Base-by-base conservation (phyloP, 2,113 vertebrate genomes). In the Haemorhous mexicanus region DNA sequence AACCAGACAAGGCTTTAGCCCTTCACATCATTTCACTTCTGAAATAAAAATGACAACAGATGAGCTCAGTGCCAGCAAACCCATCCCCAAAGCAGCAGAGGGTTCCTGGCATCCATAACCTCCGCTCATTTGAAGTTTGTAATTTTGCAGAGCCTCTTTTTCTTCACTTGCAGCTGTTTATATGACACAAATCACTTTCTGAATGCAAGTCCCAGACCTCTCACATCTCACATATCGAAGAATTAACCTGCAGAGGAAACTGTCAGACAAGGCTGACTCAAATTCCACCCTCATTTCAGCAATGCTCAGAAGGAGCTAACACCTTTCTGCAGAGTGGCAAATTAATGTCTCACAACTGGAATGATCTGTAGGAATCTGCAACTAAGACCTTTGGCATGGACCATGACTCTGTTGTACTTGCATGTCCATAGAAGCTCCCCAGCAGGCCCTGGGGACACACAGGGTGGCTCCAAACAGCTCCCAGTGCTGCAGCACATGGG, bases 201-300 rank as follows among this genome's bases (percentile, higher is more conserved):
- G 62, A 61, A 93, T 82, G 17, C 69, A 33, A 94, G 81, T 64
- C 87, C 78, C 92, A 89, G 84, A 67, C 52, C 90, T 96, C 92
- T 96, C 69, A 90, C 86, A 80, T 79, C 63, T 94, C 78, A 35
- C 2, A 2, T 28, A 49, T 17, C 0, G 10, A 90, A 78, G 86
- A 81, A 86, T 90, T 92, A 96, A 96, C 80, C 90, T 80, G 69
- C 52, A 83, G 72, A 92, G 64, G 50, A 83, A 95, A 64, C 76
- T 70, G 79, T 43, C 80, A 84, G 86, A 83, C 72, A 44, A 69
- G 79, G 16, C 90, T 50, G 67, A 86, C 50, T 94, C 63, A 66
- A 67, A 84, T 88, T 62, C 89, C 83, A 78, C 52, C 75, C 79
- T 61, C 44, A 73, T 69, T 82, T 86, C 87, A 86, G 47, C 64